phyloP scores from a whole-genome alignment of 2,113 vertebrate genomes.

The Ivindomyrus marchei region DNA sequence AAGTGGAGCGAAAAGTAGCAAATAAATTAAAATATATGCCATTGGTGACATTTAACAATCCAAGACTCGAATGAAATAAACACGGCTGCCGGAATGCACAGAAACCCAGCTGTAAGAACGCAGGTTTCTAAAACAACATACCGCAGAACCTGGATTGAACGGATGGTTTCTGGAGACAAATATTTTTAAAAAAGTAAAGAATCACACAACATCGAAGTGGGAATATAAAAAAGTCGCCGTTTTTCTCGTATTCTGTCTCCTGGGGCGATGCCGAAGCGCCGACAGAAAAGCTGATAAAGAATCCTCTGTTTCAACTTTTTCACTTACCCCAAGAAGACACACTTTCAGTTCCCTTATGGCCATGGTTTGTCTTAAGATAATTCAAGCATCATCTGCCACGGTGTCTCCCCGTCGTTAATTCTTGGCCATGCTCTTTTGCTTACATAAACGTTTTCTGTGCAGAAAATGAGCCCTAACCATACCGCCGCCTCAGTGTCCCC shows the following conservation, averaged over 20 bases:
- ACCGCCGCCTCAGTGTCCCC: conserved; percentile 31
- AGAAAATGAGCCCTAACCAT: conserved; percentile 39
- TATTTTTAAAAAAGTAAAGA: not conserved
- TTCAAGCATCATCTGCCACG: conserved; percentile 32
- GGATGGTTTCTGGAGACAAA: not conserved
- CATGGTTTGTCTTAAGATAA: conserved; percentile 42
- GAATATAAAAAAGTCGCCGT: not conserved
- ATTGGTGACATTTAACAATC: not conserved
- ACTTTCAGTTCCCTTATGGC: conserved; percentile 93
- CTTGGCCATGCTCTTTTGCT: conserved; percentile 37
- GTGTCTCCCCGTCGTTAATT: not conserved
- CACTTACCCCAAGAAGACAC: conserved; percentile 92
- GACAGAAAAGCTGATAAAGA: conserved; percentile 37
- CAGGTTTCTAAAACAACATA: not conserved
- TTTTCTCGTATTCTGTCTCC: not conserved
- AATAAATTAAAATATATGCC: not conserved
- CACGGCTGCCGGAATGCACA: not conserved
- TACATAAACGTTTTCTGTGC: conserved; percentile 26
- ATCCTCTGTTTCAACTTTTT: conserved; percentile 36
- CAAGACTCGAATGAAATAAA: not conserved
- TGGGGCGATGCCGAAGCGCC: conserved; percentile 17
- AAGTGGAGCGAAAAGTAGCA: not conserved
- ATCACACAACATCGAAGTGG: not conserved
- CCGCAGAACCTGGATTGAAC: not conserved
- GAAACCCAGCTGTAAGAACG: not conserved